These are phyloP conservation scores for Umimayanthus chanpuru DNA, from an alignment of 92 coral and sea anemone species.

Conservation along the genomic window DNA sequence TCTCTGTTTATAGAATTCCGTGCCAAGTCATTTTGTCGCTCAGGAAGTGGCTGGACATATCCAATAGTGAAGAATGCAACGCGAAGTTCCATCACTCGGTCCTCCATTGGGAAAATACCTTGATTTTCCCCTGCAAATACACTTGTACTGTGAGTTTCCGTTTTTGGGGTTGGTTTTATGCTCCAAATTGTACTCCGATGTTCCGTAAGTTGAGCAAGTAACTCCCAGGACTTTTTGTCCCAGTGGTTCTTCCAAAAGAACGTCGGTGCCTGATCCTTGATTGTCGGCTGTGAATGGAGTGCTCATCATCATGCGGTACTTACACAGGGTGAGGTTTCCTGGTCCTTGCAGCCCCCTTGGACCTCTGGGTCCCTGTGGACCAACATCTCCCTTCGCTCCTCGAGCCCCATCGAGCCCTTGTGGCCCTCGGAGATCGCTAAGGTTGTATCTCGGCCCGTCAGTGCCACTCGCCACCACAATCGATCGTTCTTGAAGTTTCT, in stretches of 20 bases:
- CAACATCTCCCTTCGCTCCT: not conserved
- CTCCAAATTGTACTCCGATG: not conserved
- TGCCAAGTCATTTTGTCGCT: not conserved
- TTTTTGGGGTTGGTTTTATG: not conserved
- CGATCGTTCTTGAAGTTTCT: not conserved
- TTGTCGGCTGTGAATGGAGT: constrained; percentile 40
- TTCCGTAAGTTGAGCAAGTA: not conserved
- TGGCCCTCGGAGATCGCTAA: constrained; percentile 10
- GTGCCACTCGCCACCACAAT: not conserved
- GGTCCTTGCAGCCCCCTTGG: not conserved
- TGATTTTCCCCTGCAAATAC: constrained; percentile 11
- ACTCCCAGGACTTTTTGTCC: constrained; percentile 17
- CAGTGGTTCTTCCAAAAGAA: not conserved
- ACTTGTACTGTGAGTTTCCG: not conserved
- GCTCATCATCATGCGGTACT: not conserved
- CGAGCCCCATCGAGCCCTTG: not conserved
- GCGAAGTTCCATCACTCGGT: constrained; percentile 17
- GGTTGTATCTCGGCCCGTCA: not conserved
- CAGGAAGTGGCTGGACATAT: constrained; percentile 58
- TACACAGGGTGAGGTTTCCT: constrained; percentile 25
- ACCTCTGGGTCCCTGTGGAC: not conserved
- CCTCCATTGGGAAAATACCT: constrained; percentile 17
- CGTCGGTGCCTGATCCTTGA: constrained; percentile 37
- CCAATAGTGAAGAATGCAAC: constrained; percentile 4
- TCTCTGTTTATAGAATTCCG: not conserved